Evolutionary conservation across 2,888 invertebrate genomes (phyloP).

Genomic region (Nomada goodeniana): DNA sequence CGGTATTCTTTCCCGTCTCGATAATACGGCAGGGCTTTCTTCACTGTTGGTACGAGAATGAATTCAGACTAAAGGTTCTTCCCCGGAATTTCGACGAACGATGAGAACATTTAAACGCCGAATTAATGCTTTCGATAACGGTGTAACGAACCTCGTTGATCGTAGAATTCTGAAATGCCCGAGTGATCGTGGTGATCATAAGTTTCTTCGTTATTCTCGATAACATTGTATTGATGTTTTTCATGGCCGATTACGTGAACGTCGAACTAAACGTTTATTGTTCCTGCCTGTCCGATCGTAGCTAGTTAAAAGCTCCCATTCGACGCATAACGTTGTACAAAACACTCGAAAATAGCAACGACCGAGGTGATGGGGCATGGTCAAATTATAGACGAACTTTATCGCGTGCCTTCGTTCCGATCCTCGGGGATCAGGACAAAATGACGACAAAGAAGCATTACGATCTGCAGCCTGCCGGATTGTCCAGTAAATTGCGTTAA

Average conservation of each 20-base stretch:
- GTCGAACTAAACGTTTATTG: conserved; percentile 16
- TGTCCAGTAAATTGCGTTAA: background rate
- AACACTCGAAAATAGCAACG: conserved; percentile 25
- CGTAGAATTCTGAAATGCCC: background rate
- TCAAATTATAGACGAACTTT: background rate
- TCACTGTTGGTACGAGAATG: conserved; percentile 73
- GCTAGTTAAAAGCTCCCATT: conserved; percentile 42
- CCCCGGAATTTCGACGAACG: background rate
- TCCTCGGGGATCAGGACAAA: background rate
- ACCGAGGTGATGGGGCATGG: background rate
- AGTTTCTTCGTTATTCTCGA: conserved; percentile 12
- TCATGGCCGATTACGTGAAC: background rate
- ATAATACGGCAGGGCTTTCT: conserved; percentile 68
- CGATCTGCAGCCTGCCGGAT: background rate
- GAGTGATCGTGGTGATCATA: conserved; percentile 2
- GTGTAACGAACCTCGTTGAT: background rate
- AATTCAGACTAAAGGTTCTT: conserved; percentile 67
- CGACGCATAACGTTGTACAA: conserved; percentile 29
- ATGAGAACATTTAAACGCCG: background rate
- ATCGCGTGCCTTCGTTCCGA: background rate
- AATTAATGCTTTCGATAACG: background rate
- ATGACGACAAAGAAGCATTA: background rate
- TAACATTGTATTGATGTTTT: background rate
- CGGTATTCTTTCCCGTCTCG: conserved; percentile 35
- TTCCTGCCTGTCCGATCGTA: conserved; percentile 20